phyloP scores from a whole-genome alignment of 2,797 vertebrate genomes.

The Rhinichthys osculus region DNA sequence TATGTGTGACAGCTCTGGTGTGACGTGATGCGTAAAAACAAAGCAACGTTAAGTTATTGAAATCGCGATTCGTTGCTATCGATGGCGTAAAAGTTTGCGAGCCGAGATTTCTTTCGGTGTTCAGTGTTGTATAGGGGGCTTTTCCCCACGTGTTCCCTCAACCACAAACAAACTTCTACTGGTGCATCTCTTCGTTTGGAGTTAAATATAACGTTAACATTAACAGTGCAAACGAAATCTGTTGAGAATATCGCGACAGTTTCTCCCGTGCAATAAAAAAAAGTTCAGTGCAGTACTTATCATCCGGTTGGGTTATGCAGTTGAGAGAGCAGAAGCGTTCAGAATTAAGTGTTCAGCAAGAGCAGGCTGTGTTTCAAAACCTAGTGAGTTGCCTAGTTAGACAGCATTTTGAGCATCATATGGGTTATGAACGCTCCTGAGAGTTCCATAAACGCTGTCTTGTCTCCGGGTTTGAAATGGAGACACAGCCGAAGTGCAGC shows the following conservation, averaged over 20 bases:
- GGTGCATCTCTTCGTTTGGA: neutral
- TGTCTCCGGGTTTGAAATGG: neutral
- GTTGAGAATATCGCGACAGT: neutral
- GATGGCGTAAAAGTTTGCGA: slow-evolving; percentile 60
- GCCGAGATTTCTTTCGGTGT: slow-evolving; percentile 75
- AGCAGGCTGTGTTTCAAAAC: slow-evolving; percentile 18
- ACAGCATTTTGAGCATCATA: neutral
- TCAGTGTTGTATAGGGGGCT: slow-evolving; percentile 63
- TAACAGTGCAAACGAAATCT: neutral
- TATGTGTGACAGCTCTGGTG: neutral
- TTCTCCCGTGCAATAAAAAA: neutral
- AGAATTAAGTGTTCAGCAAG: slow-evolving; percentile 11
- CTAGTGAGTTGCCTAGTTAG: neutral
- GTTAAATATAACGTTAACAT: neutral
- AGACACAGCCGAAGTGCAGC: neutral
- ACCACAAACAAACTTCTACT: slow-evolving; percentile 54
- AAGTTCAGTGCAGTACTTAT: neutral
- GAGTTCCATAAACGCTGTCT: neutral
- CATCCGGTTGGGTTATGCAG: neutral
- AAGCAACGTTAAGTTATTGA: neutral
- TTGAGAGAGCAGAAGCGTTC: neutral
- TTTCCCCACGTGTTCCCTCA: slow-evolving; percentile 73
- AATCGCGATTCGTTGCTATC: slow-evolving; percentile 34
- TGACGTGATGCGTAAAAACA: neutral
- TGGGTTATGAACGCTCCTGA: neutral